Evolutionary conservation across 2,797 vertebrate genomes (phyloP).

Genomic region (Sebastiscus albofasciatus): DNA sequence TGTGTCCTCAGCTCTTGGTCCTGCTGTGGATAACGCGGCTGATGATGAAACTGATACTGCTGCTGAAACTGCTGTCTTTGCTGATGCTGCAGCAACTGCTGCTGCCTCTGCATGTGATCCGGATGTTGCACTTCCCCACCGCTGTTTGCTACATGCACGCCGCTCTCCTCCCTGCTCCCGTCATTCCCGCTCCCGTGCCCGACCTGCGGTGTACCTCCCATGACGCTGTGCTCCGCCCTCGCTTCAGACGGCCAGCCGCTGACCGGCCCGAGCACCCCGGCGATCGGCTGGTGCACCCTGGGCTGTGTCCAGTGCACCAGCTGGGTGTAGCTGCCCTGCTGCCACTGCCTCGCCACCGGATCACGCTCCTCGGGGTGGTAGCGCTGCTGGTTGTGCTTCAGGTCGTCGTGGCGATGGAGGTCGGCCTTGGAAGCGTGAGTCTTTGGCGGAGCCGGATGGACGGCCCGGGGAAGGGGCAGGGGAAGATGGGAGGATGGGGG

Average conservation of each 20-base stretch:
- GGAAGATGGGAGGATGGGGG: conserved; percentile 36
- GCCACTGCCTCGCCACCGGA: conserved; percentile 67
- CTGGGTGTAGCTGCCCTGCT: conserved; percentile 74
- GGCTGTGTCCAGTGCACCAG: conserved; percentile 69
- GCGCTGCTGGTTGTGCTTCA: conserved; percentile 81
- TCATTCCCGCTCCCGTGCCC: conserved; percentile 65
- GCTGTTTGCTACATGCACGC: conserved; percentile 10
- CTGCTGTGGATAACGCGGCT: conserved; percentile 37
- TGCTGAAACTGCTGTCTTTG: background rate
- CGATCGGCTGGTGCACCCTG: conserved; percentile 24
- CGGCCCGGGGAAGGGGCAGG: conserved; percentile 5
- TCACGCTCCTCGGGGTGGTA: conserved; percentile 64
- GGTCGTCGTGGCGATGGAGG: conserved; percentile 80
- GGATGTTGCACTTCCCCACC: conserved; percentile 28
- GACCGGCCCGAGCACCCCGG: background rate
- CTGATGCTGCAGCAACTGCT: background rate
- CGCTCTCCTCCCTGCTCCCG: conserved; percentile 54
- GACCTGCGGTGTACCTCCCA: conserved; percentile 35
- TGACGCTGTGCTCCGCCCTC: conserved; percentile 42
- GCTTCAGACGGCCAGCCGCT: conserved; percentile 58
- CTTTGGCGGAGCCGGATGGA: conserved; percentile 60
- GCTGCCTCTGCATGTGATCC: conserved; percentile 56
- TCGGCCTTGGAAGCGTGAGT: conserved; percentile 76
- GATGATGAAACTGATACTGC: conserved; percentile 22
- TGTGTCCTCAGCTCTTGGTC: conserved; percentile 57